A percentile compares a stretch with the other conserved stretches of the same genome.
Evolutionary conservation across 2,888 invertebrate species (phyloP).

Genomic region (Drosophila anomelani): DNA sequence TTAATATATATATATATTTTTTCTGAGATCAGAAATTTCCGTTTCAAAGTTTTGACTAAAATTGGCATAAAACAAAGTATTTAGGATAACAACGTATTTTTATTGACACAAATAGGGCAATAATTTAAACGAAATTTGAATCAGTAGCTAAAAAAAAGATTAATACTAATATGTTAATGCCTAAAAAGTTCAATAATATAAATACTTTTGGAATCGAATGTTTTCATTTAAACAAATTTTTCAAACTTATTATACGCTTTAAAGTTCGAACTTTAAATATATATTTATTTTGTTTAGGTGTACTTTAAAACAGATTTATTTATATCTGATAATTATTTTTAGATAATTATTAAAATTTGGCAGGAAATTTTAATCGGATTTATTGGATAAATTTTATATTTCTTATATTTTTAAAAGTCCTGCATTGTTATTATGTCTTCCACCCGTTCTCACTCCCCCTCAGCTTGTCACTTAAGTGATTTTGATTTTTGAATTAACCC

Average conservation of each 20-base stretch:
- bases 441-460: neutral
- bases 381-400: neutral
- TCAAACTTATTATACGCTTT: neutral
- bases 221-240: no score
- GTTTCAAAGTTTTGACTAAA: no score
- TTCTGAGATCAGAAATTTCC: no score
- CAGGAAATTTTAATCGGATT: no score
- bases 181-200: neutral
- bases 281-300: neutral
- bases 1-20: no score
- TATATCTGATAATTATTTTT: no score
- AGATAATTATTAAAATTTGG: neutral
- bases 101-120: no score
- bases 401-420: neutral
- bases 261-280: neutral
- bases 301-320: neutral
- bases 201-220: neutral
- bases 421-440: neutral
- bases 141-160: no score
- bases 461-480: neutral
- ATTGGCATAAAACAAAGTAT: no score
- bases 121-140: no score
- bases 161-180: no score
- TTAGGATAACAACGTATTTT: no score
- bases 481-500: slow-evolving; percentile 19